Conservation (phyloP, 1,140 invertebrate species). For the Sarcophaga bullata region DNA sequence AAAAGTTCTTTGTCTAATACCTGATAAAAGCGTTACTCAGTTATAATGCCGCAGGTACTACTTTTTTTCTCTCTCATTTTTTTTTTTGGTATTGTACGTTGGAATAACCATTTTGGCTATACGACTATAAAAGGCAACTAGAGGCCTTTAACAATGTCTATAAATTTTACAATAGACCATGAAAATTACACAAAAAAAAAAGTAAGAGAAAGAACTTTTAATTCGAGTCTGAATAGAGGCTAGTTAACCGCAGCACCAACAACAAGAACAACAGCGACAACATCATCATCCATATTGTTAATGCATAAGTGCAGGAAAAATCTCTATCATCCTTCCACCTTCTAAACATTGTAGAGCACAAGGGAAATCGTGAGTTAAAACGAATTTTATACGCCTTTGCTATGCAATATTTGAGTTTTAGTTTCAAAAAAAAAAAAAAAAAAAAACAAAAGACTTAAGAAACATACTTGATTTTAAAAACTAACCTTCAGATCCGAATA, state of each 20-base stretch:
- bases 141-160: constrained; percentile 20
- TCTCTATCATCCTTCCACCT: neutral
- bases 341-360: neutral
- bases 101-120: neutral
- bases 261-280: neutral
- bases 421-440: too few relatives aligned
- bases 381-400: neutral
- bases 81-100: too few relatives aligned
- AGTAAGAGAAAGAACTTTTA: neutral
- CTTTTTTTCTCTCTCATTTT: neutral
- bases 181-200: neutral
- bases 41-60: neutral
- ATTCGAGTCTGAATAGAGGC: neutral
- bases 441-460: too few relatives aligned
- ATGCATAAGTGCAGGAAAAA: neutral
- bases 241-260: too few relatives aligned
- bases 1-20: neutral
- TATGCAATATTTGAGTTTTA: too few relatives aligned
- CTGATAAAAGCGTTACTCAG: neutral
- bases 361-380: neutral
- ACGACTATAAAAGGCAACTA: neutral
- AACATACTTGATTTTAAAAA: too few relatives aligned
- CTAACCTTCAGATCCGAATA: too few relatives aligned
- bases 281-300: neutral
- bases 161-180: neutral